phyloP scores from a whole-genome alignment of 1,140 invertebrate genomes.

The Drosophila rhopaloa region DNA sequence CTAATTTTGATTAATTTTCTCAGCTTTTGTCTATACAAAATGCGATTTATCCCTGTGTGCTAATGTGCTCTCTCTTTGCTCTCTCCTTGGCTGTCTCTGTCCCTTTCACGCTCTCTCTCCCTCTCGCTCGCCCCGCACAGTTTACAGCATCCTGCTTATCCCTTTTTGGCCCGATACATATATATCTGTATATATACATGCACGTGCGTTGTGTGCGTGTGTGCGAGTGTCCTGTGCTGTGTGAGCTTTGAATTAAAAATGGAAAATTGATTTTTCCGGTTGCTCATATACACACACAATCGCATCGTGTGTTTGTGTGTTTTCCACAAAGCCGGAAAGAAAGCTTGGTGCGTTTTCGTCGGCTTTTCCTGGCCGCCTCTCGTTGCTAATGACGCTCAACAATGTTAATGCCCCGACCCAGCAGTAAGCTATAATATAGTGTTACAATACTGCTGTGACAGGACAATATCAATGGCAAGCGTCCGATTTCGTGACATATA shows the following conservation, averaged over 20 bases:
- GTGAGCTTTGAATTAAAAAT: conserved; percentile 84
- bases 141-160: conserved; percentile 80
- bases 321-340: conserved; percentile 66
- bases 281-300: conserved; percentile 55
- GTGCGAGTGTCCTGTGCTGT: conserved; percentile 42
- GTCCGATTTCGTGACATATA: conserved; percentile 51
- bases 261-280: conserved; percentile 85
- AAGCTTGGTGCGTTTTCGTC: conserved; percentile 29
- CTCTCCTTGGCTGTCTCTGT: conserved; percentile 8
- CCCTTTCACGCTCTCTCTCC: conserved; percentile 4
- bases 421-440: conserved; percentile 89
- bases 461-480: conserved; percentile 93
- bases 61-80: conserved; percentile 9
- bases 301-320: conserved; percentile 15
- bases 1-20: conserved; percentile 48
- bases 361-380: conserved; percentile 19
- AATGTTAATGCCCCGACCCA: conserved; percentile 92
- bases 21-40: conserved; percentile 62
- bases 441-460: conserved; percentile 95
- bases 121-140: conserved; percentile 47
- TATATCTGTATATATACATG: conserved; percentile 18
- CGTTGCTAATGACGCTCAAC: conserved; percentile 76
- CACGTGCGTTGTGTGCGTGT: conserved; percentile 26
- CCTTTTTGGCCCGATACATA: conserved; percentile 56
- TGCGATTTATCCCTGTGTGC: conserved; percentile 20